Evolutionary conservation across 2,888 invertebrate genomes (phyloP).

Genomic region (Pantelozetes paolii): DNA sequence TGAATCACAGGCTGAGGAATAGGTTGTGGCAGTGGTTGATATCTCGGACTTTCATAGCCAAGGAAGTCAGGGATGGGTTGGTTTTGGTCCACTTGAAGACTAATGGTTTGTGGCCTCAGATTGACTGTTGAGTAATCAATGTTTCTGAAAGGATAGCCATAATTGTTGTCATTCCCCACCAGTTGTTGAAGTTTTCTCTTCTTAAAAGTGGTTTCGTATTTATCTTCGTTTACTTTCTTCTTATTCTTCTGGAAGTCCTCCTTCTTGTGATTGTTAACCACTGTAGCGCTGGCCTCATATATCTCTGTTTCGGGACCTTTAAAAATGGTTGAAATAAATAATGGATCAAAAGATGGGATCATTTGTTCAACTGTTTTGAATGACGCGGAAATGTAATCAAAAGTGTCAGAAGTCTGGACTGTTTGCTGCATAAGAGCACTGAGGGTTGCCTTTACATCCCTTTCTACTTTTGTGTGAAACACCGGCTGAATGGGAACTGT

Average conservation of each 20-base stretch:
- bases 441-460: conserved; percentile 39
- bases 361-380: conserved; percentile 41
- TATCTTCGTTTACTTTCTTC: neutral
- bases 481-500: conserved; percentile 46
- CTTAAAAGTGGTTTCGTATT: conserved; percentile 32
- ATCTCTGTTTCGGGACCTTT: conserved; percentile 48
- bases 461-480: conserved; percentile 41
- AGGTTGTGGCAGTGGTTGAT: neutral
- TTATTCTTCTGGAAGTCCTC: neutral
- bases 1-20: neutral
- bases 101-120: conserved; percentile 29
- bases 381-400: conserved; percentile 38
- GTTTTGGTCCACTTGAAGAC: conserved; percentile 28
- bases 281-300: conserved; percentile 45
- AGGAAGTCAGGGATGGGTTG: conserved; percentile 25
- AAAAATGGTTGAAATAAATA: conserved; percentile 46
- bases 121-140: conserved; percentile 40
- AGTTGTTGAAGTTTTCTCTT: conserved; percentile 47
- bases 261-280: conserved; percentile 29
- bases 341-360: conserved; percentile 36
- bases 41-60: conserved; percentile 32
- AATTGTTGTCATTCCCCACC: conserved; percentile 42
- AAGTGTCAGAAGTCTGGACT: conserved; percentile 6
- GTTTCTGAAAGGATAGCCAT: conserved; percentile 5
- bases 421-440: conserved; percentile 33